These are phyloP conservation scores for Brenthis ino DNA, from an alignment of 2,888 invertebrate species.

Conservation along the genomic window DNA sequence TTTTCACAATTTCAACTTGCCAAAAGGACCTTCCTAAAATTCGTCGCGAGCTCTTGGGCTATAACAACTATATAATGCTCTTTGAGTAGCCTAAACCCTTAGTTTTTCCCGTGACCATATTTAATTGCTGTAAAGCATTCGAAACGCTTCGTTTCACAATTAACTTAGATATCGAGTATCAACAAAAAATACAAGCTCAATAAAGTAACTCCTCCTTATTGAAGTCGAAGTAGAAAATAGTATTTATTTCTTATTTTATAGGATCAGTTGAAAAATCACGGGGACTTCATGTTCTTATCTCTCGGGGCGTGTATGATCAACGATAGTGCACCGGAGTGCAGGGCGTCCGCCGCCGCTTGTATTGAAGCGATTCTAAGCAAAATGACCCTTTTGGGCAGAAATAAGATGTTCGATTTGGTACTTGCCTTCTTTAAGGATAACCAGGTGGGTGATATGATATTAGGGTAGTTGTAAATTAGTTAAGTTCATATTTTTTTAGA, in stretches of 20 bases:
- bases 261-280: constrained; percentile 83
- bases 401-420: constrained; percentile 87
- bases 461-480: neutral
- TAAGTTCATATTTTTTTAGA: constrained; percentile 2
- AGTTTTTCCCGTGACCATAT: too few species aligned
- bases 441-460: constrained; percentile 48
- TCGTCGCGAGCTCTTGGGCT: too few species aligned
- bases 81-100: too few species aligned
- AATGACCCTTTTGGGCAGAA: constrained; percentile 79
- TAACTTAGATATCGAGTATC: too few species aligned
- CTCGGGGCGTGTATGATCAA: constrained; percentile 91
- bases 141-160: too few species aligned
- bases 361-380: constrained; percentile 86
- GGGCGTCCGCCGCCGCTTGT: constrained; percentile 87
- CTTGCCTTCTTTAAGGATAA: constrained; percentile 86
- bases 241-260: constrained; percentile 51
- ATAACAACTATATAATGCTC: too few species aligned
- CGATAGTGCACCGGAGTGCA: constrained; percentile 89
- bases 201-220: too few species aligned
- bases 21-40: too few species aligned
- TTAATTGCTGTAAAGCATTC: too few species aligned
- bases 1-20: too few species aligned
- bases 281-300: constrained; percentile 87
- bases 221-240: too few species aligned
- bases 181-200: too few species aligned